A percentile compares a stretch with the other conserved stretches of the same genome.
Conservation (phyloP, 1,140 invertebrate species). For the Lucilia sericata region DNA sequence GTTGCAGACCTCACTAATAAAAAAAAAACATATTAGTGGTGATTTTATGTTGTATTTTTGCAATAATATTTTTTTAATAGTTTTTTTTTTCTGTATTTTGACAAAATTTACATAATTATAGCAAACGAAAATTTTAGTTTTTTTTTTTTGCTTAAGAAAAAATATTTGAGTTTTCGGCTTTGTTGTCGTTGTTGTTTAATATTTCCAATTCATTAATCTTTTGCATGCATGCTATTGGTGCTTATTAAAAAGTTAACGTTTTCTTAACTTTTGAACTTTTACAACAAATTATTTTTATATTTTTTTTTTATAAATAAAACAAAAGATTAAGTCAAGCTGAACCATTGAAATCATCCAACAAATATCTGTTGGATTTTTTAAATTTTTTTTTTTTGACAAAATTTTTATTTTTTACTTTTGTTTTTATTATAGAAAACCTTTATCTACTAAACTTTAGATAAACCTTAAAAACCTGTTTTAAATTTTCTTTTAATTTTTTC, state of each 20-base stretch:
- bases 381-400: not conserved
- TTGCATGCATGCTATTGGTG: not conserved
- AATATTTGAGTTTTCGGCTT: not conserved
- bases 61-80: not conserved
- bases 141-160: not conserved
- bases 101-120: constrained; percentile 20
- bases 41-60: not conserved
- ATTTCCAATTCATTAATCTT: constrained; percentile 1
- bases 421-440: not conserved
- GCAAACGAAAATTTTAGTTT: not conserved
- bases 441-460: too few species aligned
- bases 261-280: constrained; percentile 17
- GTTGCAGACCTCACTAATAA: not conserved
- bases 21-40: too few species aligned
- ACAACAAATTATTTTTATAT: not conserved
- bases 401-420: not conserved
- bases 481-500: too few species aligned
- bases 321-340: too few species aligned
- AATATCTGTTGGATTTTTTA: not conserved
- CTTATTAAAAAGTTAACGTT: too few species aligned
- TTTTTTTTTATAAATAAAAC: too few species aligned
- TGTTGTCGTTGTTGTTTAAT: not conserved
- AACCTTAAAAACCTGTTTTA: too few species aligned
- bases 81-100: not conserved
- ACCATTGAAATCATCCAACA: too few species aligned